Percentiles rank a stretch among this genome's conserved stretches.
phyloP scores from a whole-genome alignment of 2,113 vertebrate species.

The Tychaedon coryphoeus region DNA sequence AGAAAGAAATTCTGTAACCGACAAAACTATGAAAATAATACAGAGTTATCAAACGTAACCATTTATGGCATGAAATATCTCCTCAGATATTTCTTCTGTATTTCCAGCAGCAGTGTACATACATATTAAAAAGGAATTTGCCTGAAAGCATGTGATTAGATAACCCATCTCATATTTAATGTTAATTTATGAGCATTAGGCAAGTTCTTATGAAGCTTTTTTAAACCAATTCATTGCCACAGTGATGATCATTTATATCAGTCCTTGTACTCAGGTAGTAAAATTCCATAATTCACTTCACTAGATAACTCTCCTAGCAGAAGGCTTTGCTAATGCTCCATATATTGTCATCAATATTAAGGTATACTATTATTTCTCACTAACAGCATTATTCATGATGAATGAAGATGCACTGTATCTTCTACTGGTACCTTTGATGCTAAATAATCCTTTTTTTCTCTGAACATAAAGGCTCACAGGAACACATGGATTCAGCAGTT shows the following conservation, averaged over 20 bases:
- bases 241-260: constrained; percentile 49
- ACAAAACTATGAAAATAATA: neutral
- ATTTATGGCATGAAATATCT: constrained; percentile 20
- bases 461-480: neutral
- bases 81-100: neutral
- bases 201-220: constrained; percentile 63
- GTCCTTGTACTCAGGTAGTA: constrained; percentile 58
- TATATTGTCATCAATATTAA: constrained; percentile 53
- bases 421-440: constrained; percentile 7
- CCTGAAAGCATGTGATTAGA: constrained; percentile 51
- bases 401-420: constrained; percentile 13
- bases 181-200: constrained; percentile 69
- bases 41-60: neutral
- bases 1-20: neutral
- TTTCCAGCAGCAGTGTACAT: constrained; percentile 30
- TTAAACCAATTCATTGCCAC: constrained; percentile 58
- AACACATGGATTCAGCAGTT: neutral
- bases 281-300: constrained; percentile 62
- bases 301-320: constrained; percentile 52
- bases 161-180: constrained; percentile 54
- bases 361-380: constrained; percentile 56
- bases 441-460: constrained; percentile 12
- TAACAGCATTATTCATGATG: constrained; percentile 30
- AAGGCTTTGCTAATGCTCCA: constrained; percentile 9
- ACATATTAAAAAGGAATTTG: constrained; percentile 64